phyloP scores from a whole-genome alignment of 2,113 vertebrate genomes.

The Oxyruncus cristatus region DNA sequence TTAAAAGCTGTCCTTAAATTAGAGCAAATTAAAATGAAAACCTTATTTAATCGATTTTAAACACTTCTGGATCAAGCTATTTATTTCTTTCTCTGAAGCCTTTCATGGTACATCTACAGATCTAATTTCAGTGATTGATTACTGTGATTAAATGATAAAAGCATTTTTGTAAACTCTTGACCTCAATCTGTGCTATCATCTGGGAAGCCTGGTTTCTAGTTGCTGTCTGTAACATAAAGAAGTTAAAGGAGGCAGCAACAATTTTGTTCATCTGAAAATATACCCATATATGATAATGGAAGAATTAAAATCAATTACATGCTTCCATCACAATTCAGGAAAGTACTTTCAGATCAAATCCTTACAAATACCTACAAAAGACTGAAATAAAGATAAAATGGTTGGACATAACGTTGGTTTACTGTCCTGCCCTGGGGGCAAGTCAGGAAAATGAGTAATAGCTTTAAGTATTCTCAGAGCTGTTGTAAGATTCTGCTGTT shows the following conservation, averaged over 20 bases:
- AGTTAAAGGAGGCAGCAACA: slow-evolving; percentile 15
- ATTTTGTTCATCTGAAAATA: background rate
- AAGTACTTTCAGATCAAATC: background rate
- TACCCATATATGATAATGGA: background rate
- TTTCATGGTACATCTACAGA: slow-evolving; percentile 51
- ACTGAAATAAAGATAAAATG: background rate
- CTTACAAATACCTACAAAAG: background rate
- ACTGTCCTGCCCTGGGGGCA: background rate
- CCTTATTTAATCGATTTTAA: slow-evolving; percentile 56
- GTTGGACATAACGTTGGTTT: background rate
- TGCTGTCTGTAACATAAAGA: slow-evolving; percentile 2
- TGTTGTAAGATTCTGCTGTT: background rate
- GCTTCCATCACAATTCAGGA: background rate
- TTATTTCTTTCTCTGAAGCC: slow-evolving; percentile 54
- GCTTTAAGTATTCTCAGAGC: background rate
- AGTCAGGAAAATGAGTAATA: background rate
- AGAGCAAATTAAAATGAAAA: slow-evolving; percentile 36
- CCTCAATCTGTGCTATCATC: background rate
- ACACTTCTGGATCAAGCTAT: slow-evolving; percentile 49
- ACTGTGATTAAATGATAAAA: slow-evolving; percentile 67
- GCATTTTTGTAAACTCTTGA: slow-evolving; percentile 34
- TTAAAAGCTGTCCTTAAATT: slow-evolving; percentile 31
- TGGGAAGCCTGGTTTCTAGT: background rate
- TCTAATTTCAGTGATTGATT: slow-evolving; percentile 67
- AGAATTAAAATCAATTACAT: background rate